A percentile compares a stretch with the other conserved stretches of the same genome.
These are phyloP conservation scores for Rhagophthalmus giganteus DNA, from an alignment of 2,888 invertebrate species.

Conservation along the genomic window DNA sequence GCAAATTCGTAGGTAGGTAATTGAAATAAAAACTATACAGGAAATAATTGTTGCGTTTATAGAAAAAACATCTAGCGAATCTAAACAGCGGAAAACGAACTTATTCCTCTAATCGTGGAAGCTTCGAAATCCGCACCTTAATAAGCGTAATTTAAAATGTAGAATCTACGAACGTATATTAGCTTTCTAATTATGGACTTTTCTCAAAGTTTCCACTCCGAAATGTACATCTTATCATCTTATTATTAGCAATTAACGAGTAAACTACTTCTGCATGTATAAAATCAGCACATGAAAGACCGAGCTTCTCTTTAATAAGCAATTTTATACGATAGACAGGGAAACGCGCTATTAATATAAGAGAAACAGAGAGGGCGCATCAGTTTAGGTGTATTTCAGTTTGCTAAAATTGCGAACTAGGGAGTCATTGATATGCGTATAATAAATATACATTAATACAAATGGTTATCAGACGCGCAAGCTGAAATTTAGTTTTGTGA, in stretches of 20 bases:
- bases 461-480: conserved; percentile 46
- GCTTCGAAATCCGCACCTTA: conserved; percentile 12
- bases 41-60: too few relatives aligned
- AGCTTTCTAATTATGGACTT: conserved; percentile 29
- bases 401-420: conserved; percentile 44
- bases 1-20: too few relatives aligned
- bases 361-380: conserved; percentile 21
- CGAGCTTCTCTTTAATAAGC: conserved; percentile 34
- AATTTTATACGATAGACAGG: conserved; percentile 32
- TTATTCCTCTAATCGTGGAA: too few relatives aligned
- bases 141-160: conserved; percentile 24
- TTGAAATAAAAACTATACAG: too few relatives aligned
- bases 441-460: conserved; percentile 54
- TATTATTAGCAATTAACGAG: conserved; percentile 37
- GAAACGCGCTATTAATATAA: conserved; percentile 9
- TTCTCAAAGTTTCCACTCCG: conserved; percentile 30
- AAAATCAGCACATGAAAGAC: conserved; percentile 35
- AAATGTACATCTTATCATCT: conserved; percentile 33
- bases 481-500: conserved; percentile 34
- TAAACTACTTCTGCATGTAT: conserved; percentile 35
- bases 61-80: too few relatives aligned
- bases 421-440: conserved; percentile 53
- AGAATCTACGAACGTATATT: conserved; percentile 21
- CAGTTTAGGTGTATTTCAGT: conserved; percentile 37
- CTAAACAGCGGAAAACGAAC: too few relatives aligned